phyloP scores from a whole-genome alignment of 2,113 vertebrate species.

The Osmerus mordax region DNA sequence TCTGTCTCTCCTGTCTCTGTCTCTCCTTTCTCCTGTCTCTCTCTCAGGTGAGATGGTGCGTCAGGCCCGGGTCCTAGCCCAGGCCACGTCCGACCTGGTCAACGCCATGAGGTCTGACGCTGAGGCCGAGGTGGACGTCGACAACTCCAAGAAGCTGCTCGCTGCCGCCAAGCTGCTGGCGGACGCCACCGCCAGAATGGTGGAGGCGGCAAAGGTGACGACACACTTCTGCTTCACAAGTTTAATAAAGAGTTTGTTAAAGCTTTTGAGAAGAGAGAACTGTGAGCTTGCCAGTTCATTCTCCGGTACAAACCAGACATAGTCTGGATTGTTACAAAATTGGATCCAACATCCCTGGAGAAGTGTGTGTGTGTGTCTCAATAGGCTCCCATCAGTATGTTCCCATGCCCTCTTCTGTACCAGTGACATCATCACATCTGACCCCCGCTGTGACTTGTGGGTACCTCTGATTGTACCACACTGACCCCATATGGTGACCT shows the following conservation, averaged over 20 bases:
- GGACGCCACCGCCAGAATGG: constrained; percentile 96
- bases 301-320: no score
- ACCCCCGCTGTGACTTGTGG: not conserved
- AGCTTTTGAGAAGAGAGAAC: no score
- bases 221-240: not conserved
- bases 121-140: constrained; percentile 92
- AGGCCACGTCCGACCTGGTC: constrained; percentile 94
- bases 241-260: not conserved
- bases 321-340: no score
- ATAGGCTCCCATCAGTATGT: not conserved
- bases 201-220: constrained; percentile 94
- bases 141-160: constrained; percentile 96
- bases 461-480: not conserved
- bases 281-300: no score
- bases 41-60: constrained; percentile 93
- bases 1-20: not conserved
- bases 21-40: not conserved
- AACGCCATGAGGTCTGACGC: constrained; percentile 97
- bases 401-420: not conserved
- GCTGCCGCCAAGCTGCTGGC: constrained; percentile 94
- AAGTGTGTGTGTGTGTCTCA: not conserved
- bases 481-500: not conserved
- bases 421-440: not conserved
- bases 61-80: constrained; percentile 91
- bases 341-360: not conserved